Base-by-base conservation (phyloP, 2,888 invertebrate genomes). In the Bimastos eiseni region DNA sequence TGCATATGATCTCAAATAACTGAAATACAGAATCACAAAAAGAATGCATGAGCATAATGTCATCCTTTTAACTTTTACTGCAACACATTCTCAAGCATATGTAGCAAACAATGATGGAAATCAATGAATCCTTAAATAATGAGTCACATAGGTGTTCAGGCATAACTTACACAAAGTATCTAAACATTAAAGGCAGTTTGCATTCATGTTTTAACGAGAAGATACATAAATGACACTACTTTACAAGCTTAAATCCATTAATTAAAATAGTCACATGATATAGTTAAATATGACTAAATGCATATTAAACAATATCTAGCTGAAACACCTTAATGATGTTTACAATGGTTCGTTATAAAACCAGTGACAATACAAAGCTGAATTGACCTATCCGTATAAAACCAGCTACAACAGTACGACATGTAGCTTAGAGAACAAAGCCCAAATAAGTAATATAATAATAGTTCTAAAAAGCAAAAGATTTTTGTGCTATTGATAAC, bases 281-380 rank as follows among this genome's bases (percentile, higher is more conserved):
- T n/a, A 70, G 70, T 8, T n/a, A n/a, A 70, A 70, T 49, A n/a
- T 70, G 70, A 8, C 30, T 6, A 70, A 6, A 30, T n/a, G 13
- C 70, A 70, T 70, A 49, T 70, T n/a, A n/a, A n/a, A n/a, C n/a
- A 70, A n/a, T 70, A 70, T n/a, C n/a, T 70, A n/a, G 70, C n/a
- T n/a, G n/a, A 70, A 70, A 70, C 8, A n/a, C n/a, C n/a, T n/a
- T n/a, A n/a, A 17, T 70, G 70, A n/a, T n/a, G n/a, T n/a, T n/a
- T 8, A 70, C 13, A 70, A n/a, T n/a, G n/a, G n/a, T n/a, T n/a
- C n/a, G 70, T n/a, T 11, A 70, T 70, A n/a, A 70, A n/a, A 70
- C n/a, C n/a, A 70, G 8, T 70, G n/a, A 70, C 13, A n/a, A n/a
- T 8, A 70, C 70, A 70, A 70, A n/a, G 70, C n/a, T n/a, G 70